phyloP scores from a whole-genome alignment of 2,113 vertebrate genomes.

The Serinus canaria region DNA sequence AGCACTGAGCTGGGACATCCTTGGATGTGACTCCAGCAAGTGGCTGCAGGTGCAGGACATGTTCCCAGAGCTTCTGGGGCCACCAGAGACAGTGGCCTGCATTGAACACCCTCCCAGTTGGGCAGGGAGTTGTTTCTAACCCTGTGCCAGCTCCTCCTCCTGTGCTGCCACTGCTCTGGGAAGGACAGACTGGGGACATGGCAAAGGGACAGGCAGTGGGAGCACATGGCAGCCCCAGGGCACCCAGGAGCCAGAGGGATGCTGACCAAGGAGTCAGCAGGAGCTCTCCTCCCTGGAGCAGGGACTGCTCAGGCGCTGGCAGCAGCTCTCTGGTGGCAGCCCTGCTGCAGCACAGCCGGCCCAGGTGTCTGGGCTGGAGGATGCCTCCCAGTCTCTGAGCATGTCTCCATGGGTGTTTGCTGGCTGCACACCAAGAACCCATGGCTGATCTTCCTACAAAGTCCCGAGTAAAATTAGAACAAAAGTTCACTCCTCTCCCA shows the following conservation, averaged over 20 bases:
- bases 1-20: not conserved
- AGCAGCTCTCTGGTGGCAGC: not conserved
- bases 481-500: slow-evolving; percentile 68
- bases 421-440: slow-evolving; percentile 68
- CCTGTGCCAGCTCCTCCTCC: not conserved
- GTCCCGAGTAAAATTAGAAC: slow-evolving; percentile 66
- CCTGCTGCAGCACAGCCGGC: not conserved
- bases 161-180: accelerated
- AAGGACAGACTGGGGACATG: not conserved
- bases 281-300: not conserved
- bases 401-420: slow-evolving; percentile 62
- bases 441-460: slow-evolving; percentile 65
- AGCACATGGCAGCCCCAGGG: not conserved
- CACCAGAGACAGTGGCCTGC: not conserved
- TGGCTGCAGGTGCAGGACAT: not conserved
- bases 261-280: not conserved
- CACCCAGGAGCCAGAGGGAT: not conserved
- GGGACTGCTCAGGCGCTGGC: not conserved
- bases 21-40: not conserved
- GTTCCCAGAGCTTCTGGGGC: not conserved
- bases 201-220: not conserved
- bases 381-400: slow-evolving; percentile 56
- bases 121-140: not conserved
- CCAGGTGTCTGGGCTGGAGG: slow-evolving; percentile 56
- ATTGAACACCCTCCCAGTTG: accelerated